Evolutionary conservation across 2,888 invertebrate genomes (phyloP).

Genomic region (Drosophila melanosoma): DNA sequence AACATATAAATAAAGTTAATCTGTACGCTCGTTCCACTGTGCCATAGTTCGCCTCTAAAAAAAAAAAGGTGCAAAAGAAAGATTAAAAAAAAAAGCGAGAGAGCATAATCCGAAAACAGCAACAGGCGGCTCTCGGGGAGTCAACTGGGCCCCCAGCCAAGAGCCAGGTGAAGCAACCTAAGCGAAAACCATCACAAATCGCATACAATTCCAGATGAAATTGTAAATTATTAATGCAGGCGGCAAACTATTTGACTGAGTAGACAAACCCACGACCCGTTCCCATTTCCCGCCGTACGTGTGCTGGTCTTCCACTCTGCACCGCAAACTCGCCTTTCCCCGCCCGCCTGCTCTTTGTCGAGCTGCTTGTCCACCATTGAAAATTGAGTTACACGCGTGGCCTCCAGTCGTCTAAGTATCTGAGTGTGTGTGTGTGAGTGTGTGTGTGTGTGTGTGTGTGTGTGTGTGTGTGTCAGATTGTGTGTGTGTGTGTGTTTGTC

Average conservation of each 20-base stretch:
- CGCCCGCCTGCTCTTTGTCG: neutral
- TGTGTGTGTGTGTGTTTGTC: conserved; percentile 5
- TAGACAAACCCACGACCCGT: conserved; percentile 74
- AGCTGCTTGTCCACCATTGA: conserved; percentile 72
- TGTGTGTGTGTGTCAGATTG: neutral
- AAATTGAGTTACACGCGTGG: conserved; percentile 81
- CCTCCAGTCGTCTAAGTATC: conserved; percentile 29
- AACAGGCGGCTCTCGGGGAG: conserved; percentile 46
- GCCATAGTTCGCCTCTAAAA: conserved; percentile 2
- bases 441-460: neutral
- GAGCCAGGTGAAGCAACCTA: conserved; percentile 50
- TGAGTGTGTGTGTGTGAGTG: conserved; percentile 4
- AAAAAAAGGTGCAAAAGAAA: conserved; percentile 35
- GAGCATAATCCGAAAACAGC: conserved; percentile 36
- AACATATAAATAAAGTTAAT: neutral
- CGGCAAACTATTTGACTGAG: conserved; percentile 80
- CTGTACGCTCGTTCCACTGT: conserved; percentile 19
- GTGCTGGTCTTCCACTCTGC: conserved; percentile 22
- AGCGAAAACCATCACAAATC: conserved; percentile 83
- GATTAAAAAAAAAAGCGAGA: conserved; percentile 18
- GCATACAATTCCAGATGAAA: conserved; percentile 84
- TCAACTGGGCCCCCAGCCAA: conserved; percentile 25
- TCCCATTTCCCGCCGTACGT: conserved; percentile 42
- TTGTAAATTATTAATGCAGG: conserved; percentile 84
- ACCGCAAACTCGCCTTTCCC: neutral